phyloP scores from a whole-genome alignment of 37 sponge, comb jelly and placozoan species.

The Halichondria panicea region DNA sequence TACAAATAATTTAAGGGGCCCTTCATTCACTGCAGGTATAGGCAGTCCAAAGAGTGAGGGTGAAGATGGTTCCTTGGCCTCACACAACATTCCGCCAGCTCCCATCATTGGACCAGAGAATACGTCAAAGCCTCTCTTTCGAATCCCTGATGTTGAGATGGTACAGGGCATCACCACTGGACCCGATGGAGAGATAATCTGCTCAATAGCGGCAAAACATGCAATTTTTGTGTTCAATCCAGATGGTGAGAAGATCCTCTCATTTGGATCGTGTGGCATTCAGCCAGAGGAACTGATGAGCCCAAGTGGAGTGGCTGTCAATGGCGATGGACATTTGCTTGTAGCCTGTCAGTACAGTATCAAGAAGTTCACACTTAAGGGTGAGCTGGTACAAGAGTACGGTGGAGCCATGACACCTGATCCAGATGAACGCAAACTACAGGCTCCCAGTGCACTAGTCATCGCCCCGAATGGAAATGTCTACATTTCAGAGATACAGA shows the following conservation, averaged over 20 bases:
- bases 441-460: too few species aligned
- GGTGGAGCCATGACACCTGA: too few species aligned
- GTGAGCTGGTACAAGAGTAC: too few species aligned
- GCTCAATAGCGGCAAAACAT: neutral
- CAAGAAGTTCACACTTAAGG: too few species aligned
- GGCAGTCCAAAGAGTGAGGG: too few species aligned
- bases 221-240: slow-evolving; percentile 15
- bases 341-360: too few species aligned
- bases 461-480: neutral
- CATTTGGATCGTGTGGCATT: slow-evolving; percentile 12
- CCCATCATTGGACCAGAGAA: neutral
- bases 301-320: neutral
- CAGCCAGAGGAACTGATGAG: neutral
- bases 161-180: slow-evolving; percentile 15
- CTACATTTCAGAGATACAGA: neutral
- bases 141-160: slow-evolving; percentile 24
- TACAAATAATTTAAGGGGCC: too few species aligned
- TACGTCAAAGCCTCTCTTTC: neutral
- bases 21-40: too few species aligned
- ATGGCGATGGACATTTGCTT: too few species aligned
- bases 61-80: too few species aligned
- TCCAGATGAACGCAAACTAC: too few species aligned
- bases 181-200: neutral
- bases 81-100: neutral
- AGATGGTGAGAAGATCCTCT: slow-evolving; percentile 1